Percentiles rank a stretch among this genome's conserved stretches.
phyloP scores from a whole-genome alignment of 2,797 vertebrate species.

The Syndactyla subalaris region DNA sequence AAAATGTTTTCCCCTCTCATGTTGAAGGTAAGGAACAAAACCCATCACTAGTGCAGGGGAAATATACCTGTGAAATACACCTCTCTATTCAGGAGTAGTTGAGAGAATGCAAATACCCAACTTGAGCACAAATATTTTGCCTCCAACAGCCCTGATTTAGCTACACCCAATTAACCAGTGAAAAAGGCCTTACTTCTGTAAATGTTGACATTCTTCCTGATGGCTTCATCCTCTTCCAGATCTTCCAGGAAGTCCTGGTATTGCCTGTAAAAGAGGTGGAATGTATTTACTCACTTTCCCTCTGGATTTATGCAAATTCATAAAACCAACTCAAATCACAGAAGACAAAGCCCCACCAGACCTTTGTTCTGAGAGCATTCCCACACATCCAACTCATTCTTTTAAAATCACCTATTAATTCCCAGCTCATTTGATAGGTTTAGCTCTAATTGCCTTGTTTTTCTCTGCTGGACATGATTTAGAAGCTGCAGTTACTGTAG shows the following conservation, averaged over 20 bases:
- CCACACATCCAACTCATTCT: background rate
- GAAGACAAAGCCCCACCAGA: background rate
- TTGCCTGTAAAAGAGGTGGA: conserved; percentile 79
- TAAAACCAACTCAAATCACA: background rate
- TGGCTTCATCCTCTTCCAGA: conserved; percentile 93
- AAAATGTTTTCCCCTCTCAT: background rate
- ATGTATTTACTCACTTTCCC: background rate
- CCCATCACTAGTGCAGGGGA: background rate
- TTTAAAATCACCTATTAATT: background rate
- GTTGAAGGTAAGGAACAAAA: background rate
- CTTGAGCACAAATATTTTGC: background rate
- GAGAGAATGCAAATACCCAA: background rate
- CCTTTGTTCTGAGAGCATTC: too few species aligned
- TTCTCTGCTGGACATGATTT: background rate
- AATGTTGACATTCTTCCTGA: conserved; percentile 96
- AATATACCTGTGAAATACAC: background rate
- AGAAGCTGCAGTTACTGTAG: background rate
- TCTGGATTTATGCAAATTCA: background rate
- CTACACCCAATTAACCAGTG: background rate
- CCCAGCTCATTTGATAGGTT: background rate
- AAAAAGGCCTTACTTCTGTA: conserved; percentile 87
- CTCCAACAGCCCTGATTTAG: background rate
- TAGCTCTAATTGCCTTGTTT: background rate
- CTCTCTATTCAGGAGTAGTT: background rate
- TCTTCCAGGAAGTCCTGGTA: conserved; percentile 98